Evolutionary conservation across 2,797 vertebrate species (phyloP), one percentile per base, ranked within the genome.

Genomic region (Silurus lanzhouensis): DNA sequence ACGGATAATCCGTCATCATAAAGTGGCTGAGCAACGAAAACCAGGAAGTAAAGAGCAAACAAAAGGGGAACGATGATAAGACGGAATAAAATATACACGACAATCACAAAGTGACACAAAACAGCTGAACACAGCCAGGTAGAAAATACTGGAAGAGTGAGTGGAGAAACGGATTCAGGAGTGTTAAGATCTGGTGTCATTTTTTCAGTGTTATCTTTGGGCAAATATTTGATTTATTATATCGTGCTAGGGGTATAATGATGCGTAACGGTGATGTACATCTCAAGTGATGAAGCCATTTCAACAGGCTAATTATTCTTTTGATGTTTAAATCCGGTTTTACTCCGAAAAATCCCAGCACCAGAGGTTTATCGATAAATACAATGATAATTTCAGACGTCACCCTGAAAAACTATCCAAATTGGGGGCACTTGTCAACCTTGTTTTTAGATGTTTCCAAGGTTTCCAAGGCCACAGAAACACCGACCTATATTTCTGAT

Each of bases 121-220:
- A 61, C 31, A n/a, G 76, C 2, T 1, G 76, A 78, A 61, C 76
- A 61, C 57, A 61, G 31, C 60, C 19, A 22, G 58, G 19, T 78
- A 60, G 9, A 58, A 13, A 38, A 60, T 38, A 44, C 31, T 58
- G 52, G 25, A 57, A 25, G 13, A 1, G 3, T 22, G 46, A 22
- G 6, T 1, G 14, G 72, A 75, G 46, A 55, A 48, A 31, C 8
- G n/a, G n/a, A 27, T 76, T 17, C 12, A 27, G 48, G 48, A 7
- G 48, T 52, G 8, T 52, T 52, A 7, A 38, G 48, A 7, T 7
- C 6, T 76, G 74, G 55, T 58, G 25, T 58, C 58, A 27, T 25
- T 31, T 76, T 76, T 52, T 58, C 74, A 76, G 55, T 76, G 55
- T 58, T 76, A 76, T 58, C 55, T 31, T 20, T 58, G 31, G 55